Base-by-base conservation (phyloP, 1,140 invertebrate species). In the Hestina assimilis region DNA sequence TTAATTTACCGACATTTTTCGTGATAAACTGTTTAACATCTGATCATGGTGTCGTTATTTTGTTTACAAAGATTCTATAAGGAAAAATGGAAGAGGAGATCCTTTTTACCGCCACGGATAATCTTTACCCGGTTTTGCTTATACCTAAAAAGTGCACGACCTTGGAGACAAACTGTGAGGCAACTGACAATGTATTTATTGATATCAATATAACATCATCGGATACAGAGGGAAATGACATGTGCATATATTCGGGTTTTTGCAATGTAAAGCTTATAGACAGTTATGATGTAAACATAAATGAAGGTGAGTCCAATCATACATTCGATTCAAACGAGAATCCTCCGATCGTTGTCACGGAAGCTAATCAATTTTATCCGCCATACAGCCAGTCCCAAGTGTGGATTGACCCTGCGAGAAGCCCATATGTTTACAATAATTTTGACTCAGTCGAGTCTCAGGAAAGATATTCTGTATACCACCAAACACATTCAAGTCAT, bases 261-360 rank as follows among this genome's bases (percentile, higher is more conserved):
- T 84, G 79, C 14, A 80, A 82, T 12, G 66, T 87, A 0, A 85
- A 83, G 50, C 38, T 87, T 1, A 59, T 83, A 29, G 79, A 85
- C 17, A 69, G 50, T 23, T 69, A 72, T 59, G 72, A 83, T 50
- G 65, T 78, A 0, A 72, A 71, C 43, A 48, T 58, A 0, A 45
- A 59, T 8, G 43, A 59, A 19, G 54, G 42, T 9, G 59, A 58
- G 4, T 35, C 48, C 3, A 56, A 33, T 26, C 43, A 47, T 24
- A 43, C 43, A 0, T 53, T 45, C 12, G 59, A 69, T 12, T 48
- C 42, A 6, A 50, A 57, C 26, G 58, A 65, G 6, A 59, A 63
- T 17, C 40, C 62, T 15, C 42, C 65, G 8, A 46, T 73, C 0
- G 40, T 73, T 9, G 24, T 69, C 5, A 45, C 51, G 20, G 76